Percentiles rank a stretch among this genome's conserved stretches.
Evolutionary conservation across 2,797 vertebrate species (phyloP).

Genomic region (Miichthys miiuy): DNA sequence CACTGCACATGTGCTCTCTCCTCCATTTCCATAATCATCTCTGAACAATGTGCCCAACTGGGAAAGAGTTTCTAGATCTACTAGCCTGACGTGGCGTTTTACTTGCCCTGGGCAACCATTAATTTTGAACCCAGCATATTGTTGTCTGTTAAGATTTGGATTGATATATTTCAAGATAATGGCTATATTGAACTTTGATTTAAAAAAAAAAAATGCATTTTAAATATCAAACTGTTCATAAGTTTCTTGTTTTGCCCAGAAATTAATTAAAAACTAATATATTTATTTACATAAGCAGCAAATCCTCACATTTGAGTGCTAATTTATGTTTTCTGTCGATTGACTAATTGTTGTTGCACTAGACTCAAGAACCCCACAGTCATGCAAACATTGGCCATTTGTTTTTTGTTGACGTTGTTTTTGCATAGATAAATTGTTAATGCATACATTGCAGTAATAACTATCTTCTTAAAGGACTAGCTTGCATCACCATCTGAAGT

Average conservation of each 20-base stretch:
- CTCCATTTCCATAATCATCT: too few relatives aligned
- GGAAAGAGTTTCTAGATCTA: too few relatives aligned
- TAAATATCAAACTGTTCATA: not conserved
- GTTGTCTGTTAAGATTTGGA: not conserved
- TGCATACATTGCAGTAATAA: not conserved
- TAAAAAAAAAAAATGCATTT: not conserved
- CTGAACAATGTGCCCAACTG: too few relatives aligned
- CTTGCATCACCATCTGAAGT: not conserved
- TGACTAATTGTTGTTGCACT: not conserved
- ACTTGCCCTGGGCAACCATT: too few relatives aligned
- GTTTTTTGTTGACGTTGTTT: not conserved
- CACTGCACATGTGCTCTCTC: too few relatives aligned
- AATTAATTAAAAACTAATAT: not conserved
- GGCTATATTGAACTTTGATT: not conserved
- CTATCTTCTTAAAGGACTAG: not conserved
- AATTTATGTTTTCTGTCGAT: not conserved
- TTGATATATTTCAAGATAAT: not conserved
- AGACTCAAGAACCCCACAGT: not conserved
- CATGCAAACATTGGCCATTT: not conserved
- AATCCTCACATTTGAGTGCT: not conserved
- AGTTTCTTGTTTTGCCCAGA: not conserved
- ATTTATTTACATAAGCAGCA: not conserved
- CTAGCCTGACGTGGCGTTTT: too few relatives aligned
- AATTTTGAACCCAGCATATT: not conserved
- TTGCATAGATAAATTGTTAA: not conserved